Conservation (phyloP, 1,140 invertebrate genomes). For the Hetaerina americana region DNA sequence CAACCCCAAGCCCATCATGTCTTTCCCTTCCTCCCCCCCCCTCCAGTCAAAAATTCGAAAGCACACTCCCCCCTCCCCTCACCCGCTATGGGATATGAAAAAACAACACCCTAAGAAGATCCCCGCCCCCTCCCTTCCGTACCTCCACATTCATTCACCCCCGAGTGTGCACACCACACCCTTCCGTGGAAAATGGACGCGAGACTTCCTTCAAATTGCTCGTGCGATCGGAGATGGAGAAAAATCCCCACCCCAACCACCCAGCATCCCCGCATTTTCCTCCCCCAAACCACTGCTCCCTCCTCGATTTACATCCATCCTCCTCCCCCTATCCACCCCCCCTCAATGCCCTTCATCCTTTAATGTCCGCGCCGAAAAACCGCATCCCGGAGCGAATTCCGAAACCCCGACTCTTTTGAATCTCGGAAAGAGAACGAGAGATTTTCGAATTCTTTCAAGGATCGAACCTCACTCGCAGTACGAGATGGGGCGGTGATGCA, state of each 20-base stretch:
- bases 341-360: neutral
- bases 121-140: too few relatives aligned
- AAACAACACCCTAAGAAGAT: too few relatives aligned
- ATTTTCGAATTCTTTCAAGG: neutral
- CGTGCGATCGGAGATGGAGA: neutral
- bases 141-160: neutral
- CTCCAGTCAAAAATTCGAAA: too few relatives aligned
- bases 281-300: too few relatives aligned
- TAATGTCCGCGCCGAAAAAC: neutral
- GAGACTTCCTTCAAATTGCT: neutral
- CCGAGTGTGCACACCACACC: neutral
- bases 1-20: too few relatives aligned
- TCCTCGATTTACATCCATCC: too few relatives aligned
- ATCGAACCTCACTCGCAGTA: neutral
- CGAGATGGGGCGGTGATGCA: neutral
- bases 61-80: too few relatives aligned
- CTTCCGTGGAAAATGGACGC: neutral
- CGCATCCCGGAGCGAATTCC: neutral
- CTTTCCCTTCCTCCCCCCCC: too few relatives aligned
- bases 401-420: neutral
- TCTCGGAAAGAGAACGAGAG: neutral
- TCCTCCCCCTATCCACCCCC: neutral
- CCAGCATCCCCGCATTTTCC: too few relatives aligned
- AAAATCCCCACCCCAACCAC: too few relatives aligned
- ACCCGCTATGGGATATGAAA: too few relatives aligned